Percentiles rank a stretch among this genome's conserved stretches.
Conservation (phyloP, 1,140 invertebrate genomes). For the Drosophila yakuba region DNA sequence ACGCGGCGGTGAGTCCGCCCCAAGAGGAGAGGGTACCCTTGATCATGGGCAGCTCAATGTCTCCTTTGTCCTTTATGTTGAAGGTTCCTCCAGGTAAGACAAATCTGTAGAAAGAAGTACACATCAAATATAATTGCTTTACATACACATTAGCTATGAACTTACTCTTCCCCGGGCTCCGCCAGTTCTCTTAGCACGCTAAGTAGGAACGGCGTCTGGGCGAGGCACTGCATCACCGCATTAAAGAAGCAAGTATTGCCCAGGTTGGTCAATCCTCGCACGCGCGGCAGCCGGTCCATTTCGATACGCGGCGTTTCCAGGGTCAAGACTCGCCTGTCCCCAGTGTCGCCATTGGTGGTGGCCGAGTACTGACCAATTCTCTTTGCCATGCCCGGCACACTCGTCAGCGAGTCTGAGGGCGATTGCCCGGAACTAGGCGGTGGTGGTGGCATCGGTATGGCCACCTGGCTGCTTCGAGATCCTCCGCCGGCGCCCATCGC, state of each 20-base stretch:
- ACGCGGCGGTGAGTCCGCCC: slow-evolving; percentile 88
- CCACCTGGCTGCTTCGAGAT: slow-evolving; percentile 21
- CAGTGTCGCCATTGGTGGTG: not conserved
- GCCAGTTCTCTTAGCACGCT: slow-evolving; percentile 89
- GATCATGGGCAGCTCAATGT: slow-evolving; percentile 87
- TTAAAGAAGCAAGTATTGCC: slow-evolving; percentile 99
- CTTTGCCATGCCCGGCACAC: slow-evolving; percentile 72
- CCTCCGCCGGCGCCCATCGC: slow-evolving; percentile 1
- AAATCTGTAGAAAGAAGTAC: slow-evolving; percentile 85
- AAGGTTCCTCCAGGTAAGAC: slow-evolving; percentile 89
- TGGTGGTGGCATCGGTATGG: slow-evolving; percentile 61
- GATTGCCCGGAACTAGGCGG: slow-evolving; percentile 29
- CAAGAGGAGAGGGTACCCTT: slow-evolving; percentile 89
- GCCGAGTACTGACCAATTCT: slow-evolving; percentile 27
- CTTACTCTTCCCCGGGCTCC: slow-evolving; percentile 87
- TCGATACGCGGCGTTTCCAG: slow-evolving; percentile 12
- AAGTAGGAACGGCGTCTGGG: slow-evolving; percentile 93
- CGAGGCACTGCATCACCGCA: slow-evolving; percentile 96
- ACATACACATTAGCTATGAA: not conserved
- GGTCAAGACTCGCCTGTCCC: not conserved
- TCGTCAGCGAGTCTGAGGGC: slow-evolving; percentile 1
- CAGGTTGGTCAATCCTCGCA: slow-evolving; percentile 92
- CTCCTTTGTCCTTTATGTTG: slow-evolving; percentile 85
- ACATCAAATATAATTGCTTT: not conserved
- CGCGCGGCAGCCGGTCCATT: slow-evolving; percentile 84